Evolutionary conservation across 2,797 vertebrate genomes (phyloP).

Genomic region (Carduelis carduelis): DNA sequence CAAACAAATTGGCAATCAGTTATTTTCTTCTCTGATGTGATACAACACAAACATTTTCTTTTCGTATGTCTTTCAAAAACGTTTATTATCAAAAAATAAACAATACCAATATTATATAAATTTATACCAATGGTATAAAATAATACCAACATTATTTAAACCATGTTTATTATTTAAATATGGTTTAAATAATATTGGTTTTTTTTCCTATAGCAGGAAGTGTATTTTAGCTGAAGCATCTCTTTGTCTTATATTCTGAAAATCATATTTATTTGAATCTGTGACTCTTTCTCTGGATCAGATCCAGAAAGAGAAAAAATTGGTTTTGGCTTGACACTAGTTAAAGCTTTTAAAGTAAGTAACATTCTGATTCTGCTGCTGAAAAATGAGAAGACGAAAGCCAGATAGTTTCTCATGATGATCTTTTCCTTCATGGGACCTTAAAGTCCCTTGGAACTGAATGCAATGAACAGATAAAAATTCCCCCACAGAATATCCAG

Average conservation of each 20-base stretch:
- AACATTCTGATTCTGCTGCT: neutral
- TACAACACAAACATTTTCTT: neutral
- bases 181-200: neutral
- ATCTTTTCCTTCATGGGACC: neutral
- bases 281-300: neutral
- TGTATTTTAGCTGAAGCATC: neutral
- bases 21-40: neutral
- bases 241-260: neutral
- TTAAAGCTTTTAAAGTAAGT: neutral
- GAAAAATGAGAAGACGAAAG: neutral
- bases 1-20: neutral
- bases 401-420: neutral
- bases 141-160: too few species aligned
- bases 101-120: too few species aligned
- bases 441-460: neutral
- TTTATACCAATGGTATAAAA: too few species aligned
- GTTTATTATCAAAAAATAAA: neutral
- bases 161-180: too few species aligned
- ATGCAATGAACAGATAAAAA: neutral
- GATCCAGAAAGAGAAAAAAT: neutral
- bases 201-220: neutral
- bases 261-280: neutral
- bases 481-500: neutral
- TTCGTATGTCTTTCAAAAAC: neutral
- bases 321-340: neutral